Base-by-base conservation (phyloP, 92 coral and sea anemone species). In the Heteractis magnifica region DNA sequence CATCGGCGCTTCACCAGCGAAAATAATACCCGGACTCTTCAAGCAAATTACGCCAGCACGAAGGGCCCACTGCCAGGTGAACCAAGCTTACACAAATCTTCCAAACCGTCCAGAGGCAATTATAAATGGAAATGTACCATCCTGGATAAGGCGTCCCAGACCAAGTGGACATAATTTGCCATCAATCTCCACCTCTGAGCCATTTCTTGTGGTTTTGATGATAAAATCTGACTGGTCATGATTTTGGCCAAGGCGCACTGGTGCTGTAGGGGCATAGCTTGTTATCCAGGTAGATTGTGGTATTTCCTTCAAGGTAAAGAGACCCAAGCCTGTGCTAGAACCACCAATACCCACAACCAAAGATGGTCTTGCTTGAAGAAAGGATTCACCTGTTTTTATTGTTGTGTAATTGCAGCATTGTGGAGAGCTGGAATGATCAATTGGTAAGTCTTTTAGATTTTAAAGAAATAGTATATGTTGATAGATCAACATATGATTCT, bases 11-110 rank as follows among this genome's bases (percentile, higher is more conserved):
- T n/a, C n/a, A n/a, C n/a, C n/a, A n/a, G n/a, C n/a, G n/a, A n/a
- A n/a, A n/a, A n/a, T n/a, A n/a, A n/a, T n/a, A n/a, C n/a, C n/a
- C n/a, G 80, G 79, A 26, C 80, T 72, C 71, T 81, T 72, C 49
- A 79, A 80, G 84, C 89, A 86, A 16, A 86, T 79, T 62, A 79
- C 88, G 5, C 88, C 80, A 52, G 52, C 88, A 16, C 84, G 58
- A 6, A 2, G 49, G 4, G 71, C 80, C 84, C 75, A 79, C 26
- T 86, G 84, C 56, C 88, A 85, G 82, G 78, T 85, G 1, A 79
- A 0, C 2, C 88, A 51, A 6, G 78, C 64, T 59, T 73, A 79
- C 23, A 85, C 78, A 1, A 85, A 76, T 65, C 65, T 10, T 23
- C 21, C 12, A 20, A 84, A 84, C 77, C 77, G 62, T 62, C 62